Evolutionary conservation across 1,140 invertebrate genomes (phyloP), one percentile per base, ranked within the genome.

Genomic region (Acromyrmex heyeri): DNA sequence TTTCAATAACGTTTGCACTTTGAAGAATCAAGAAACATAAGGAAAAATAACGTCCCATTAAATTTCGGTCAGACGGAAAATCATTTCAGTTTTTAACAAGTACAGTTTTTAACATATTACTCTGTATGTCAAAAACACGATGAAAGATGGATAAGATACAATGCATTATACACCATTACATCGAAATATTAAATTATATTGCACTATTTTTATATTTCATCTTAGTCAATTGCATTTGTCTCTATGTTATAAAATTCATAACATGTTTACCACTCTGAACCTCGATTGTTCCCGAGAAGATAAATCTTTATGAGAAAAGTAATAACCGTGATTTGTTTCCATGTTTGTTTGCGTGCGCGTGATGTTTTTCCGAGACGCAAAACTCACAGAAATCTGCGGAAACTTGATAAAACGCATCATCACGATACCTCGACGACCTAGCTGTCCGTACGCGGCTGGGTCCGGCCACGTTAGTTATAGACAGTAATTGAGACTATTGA

Each of bases 381-480:
- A 61, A 73, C 61, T 73, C 55, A 8, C 34, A 6, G 34, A 38
- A 38, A 38, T 30, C 7, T 30, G 27, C 69, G 38, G 38, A 48
- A 61, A 61, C 55, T 30, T 44, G 55, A 82, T 83, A 21, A 55
- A 50, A n/a, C n/a, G n/a, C 27, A n/a, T 73, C 38, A 27, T 2
- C 24, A 48, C 53, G 69, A 61, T 48, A 61, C 24, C 6, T 48
- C 5, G 21, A 38, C 55, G 79, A 44, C 48, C 55, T 38, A 34
- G 5, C 30, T 7, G 18, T 59, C 3, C 48, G 44, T 48, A 48
- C 30, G 34, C 53, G 55, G 24, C 55, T 69, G 65, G 24, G 53
- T 83, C 61, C n/a, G 69, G 69, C 27, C 55, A 61, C 55, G 69
- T 83, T 83, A 83, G 69, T 81, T 72, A 81, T 81, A 83, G 38